Conservation (phyloP, 2,113 vertebrate genomes). For the Terrapene triunguis region DNA sequence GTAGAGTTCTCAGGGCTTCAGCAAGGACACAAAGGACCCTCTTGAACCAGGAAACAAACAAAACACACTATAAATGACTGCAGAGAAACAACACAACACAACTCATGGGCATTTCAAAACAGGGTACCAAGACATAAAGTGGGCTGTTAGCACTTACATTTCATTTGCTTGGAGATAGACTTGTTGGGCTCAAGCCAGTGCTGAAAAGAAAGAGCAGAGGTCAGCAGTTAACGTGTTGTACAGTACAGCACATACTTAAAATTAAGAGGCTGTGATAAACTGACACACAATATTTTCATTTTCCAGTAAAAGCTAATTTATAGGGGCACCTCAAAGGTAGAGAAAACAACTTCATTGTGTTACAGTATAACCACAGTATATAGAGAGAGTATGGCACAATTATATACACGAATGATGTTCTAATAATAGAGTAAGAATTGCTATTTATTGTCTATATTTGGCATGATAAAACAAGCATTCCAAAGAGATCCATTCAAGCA, state of each 20-base stretch:
- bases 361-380: neutral
- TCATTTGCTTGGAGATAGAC: conserved; percentile 95
- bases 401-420: neutral
- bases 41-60: neutral
- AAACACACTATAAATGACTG: neutral
- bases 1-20: neutral
- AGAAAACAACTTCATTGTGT: neutral
- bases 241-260: neutral
- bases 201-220: conserved; percentile 82
- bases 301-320: neutral
- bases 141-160: conserved; percentile 89
- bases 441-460: neutral
- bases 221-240: conserved; percentile 39
- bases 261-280: neutral
- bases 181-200: conserved; percentile 99
- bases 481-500: neutral
- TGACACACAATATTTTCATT: neutral
- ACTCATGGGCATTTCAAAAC: conserved; percentile 6
- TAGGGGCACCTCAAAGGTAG: neutral
- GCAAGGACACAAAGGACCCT: neutral
- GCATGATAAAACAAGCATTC: neutral
- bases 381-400: neutral
- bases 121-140: neutral
- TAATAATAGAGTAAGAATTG: neutral
- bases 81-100: conserved; percentile 36